A percentile compares a stretch with the other conserved stretches of the same genome.
These are phyloP conservation scores for Stylophora pistillata DNA, from an alignment of 64 coral and sea anemone genomes.

Conservation along the genomic window DNA sequence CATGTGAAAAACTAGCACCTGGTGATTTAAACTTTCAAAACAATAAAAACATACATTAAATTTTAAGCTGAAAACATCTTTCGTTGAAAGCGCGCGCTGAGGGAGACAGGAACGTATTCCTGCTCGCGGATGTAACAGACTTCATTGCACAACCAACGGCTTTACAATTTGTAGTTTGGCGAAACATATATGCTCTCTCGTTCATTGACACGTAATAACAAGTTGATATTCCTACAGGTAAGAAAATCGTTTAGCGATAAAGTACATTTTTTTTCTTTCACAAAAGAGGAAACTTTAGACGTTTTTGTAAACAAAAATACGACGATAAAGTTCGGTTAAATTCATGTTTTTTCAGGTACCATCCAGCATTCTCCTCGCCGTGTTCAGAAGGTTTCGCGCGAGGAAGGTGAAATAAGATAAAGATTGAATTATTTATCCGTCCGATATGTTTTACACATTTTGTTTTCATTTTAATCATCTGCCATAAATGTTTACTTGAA, in stretches of 20 bases:
- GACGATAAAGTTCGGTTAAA: not conserved
- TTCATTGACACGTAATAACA: not conserved
- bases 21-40: slow-evolving; percentile 3
- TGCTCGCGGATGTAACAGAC: not conserved
- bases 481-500: not conserved
- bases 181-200: not conserved
- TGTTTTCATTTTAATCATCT: not conserved
- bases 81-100: not conserved
- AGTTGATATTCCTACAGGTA: not conserved
- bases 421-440: not conserved
- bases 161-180: not conserved
- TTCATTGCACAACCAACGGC: not conserved
- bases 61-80: not conserved
- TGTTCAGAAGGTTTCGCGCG: not conserved
- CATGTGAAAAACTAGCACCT: slow-evolving; percentile 9
- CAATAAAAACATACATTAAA: not conserved
- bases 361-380: not conserved
- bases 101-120: not conserved
- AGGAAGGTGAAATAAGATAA: not conserved
- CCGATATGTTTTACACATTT: not conserved
- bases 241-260: not conserved
- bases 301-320: not conserved
- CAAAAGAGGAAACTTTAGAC: not conserved
- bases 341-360: not conserved
- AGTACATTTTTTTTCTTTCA: not conserved